phyloP scores from a whole-genome alignment of 1,140 invertebrate species.

The Agrilus planipennis region DNA sequence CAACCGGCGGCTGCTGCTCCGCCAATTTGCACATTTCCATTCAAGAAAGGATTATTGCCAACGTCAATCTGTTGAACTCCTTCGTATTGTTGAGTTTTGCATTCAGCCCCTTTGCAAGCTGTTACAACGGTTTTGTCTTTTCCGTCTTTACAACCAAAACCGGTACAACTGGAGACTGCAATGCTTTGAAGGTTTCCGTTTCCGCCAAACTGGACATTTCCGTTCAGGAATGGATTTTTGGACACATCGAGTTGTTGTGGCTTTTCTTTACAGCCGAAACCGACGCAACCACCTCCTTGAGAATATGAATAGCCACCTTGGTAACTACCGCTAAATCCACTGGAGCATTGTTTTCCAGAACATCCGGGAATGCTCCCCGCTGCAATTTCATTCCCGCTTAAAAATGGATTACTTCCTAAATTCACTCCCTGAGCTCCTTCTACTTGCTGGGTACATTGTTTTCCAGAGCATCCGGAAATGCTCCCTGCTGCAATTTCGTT shows the following conservation, averaged over 20 bases:
- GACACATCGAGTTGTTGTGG: no score
- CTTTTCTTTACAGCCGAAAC: no score
- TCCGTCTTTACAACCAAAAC: not conserved
- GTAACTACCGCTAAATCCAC: no score
- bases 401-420: conserved; percentile 15
- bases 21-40: conserved; percentile 5
- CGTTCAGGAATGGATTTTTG: not conserved
- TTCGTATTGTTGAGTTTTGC: conserved; percentile 4
- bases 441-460: conserved; percentile 1
- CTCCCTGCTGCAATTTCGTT: no score
- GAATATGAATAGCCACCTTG: no score
- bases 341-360: no score
- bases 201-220: not conserved
- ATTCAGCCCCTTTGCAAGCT: not conserved
- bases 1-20: not conserved
- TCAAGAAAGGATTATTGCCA: conserved; percentile 2
- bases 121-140: not conserved
- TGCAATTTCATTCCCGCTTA: no score
- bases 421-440: not conserved
- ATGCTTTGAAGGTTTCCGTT: conserved; percentile 11
- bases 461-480: no score
- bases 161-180: conserved; percentile 6
- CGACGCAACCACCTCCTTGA: no score
- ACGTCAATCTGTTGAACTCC: not conserved
- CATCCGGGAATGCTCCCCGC: no score